Percentiles rank a stretch among this genome's conserved stretches.
phyloP scores from a whole-genome alignment of 2,113 vertebrate species.

The Mohoua ochrocephala region DNA sequence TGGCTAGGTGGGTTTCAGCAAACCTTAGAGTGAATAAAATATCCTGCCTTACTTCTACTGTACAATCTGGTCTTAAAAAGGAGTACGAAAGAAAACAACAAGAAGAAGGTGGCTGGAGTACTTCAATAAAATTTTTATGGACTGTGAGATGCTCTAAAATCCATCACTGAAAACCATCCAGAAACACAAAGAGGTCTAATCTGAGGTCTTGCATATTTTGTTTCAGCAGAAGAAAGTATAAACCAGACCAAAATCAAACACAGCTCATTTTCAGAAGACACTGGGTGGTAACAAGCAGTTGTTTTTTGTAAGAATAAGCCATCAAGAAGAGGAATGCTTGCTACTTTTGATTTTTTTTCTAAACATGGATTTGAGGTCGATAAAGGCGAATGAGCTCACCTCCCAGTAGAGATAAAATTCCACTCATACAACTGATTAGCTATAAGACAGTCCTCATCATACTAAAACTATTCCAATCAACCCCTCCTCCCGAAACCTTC shows the following conservation, averaged over 20 bases:
- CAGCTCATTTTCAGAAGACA: slow-evolving; percentile 6
- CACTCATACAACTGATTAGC: slow-evolving; percentile 32
- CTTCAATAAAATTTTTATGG: neutral
- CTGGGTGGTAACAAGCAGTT: slow-evolving; percentile 19
- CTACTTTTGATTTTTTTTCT: slow-evolving; percentile 26
- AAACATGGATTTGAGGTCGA: slow-evolving; percentile 27
- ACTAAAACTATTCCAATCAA: slow-evolving; percentile 20
- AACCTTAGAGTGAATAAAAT: neutral
- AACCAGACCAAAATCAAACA: neutral
- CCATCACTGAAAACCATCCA: neutral
- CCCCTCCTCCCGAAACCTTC: neutral
- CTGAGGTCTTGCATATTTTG: neutral
- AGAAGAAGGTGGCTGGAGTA: neutral
- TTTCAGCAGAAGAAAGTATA: neutral
- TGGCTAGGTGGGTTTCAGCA: neutral
- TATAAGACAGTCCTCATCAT: slow-evolving; percentile 6
- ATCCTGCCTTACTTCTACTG: neutral
- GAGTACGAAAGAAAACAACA: neutral
- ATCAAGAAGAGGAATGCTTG: neutral
- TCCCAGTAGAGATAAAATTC: slow-evolving; percentile 64
- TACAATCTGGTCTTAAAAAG: neutral
- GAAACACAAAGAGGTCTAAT: neutral
- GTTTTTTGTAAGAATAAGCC: neutral
- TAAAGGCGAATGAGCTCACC: slow-evolving; percentile 36
- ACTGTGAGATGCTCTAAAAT: neutral